Conservation (phyloP, 2,113 vertebrate genomes). For the Tragelaphus buxtoni region DNA sequence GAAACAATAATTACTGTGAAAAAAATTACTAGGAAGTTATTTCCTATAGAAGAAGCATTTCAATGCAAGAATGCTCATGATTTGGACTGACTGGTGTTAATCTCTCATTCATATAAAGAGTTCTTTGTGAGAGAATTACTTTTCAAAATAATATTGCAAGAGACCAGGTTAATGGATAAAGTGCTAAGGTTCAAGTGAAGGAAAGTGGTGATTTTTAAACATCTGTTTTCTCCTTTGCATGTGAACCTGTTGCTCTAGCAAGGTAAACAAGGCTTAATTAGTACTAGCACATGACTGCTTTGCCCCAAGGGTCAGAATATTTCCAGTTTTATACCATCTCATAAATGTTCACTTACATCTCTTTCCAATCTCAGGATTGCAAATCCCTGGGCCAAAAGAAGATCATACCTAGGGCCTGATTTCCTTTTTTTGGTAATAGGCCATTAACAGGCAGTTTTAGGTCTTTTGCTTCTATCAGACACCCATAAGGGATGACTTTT, state of each 20-base stretch:
- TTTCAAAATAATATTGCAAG: constrained; percentile 30
- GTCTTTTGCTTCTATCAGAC: background rate
- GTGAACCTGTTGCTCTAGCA: background rate
- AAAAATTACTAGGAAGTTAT: background rate
- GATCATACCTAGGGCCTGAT: background rate
- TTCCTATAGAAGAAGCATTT: background rate
- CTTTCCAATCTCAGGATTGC: background rate
- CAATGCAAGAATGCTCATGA: background rate
- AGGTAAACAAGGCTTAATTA: constrained; percentile 16
- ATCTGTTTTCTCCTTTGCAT: background rate
- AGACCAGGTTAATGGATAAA: constrained; percentile 8
- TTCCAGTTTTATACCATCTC: background rate
- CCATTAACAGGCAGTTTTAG: background rate
- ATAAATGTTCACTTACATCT: background rate
- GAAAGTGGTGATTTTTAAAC: background rate
- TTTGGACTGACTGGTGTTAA: background rate
- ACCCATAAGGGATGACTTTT: background rate
- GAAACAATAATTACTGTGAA: background rate
- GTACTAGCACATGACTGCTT: background rate
- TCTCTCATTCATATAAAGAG: background rate
- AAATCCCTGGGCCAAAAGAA: background rate
- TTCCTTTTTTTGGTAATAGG: background rate
- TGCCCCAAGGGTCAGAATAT: background rate
- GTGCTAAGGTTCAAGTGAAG: constrained; percentile 20
- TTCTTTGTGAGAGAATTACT: background rate